Evolutionary conservation across 2,113 vertebrate species (phyloP).

Genomic region (Siniperca chuatsi): DNA sequence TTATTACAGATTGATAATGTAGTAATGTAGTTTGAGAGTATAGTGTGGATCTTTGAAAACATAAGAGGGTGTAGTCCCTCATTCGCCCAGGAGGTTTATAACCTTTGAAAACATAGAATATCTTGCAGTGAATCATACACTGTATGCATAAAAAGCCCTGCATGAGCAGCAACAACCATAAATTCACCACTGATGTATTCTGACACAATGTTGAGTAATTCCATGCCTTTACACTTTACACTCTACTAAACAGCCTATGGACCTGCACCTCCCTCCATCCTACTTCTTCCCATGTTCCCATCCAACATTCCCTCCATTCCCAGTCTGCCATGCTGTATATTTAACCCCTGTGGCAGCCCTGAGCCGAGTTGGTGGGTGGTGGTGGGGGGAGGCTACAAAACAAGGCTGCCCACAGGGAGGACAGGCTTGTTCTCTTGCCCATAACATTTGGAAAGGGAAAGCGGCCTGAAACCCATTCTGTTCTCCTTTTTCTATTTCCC

Average conservation of each 20-base stretch:
- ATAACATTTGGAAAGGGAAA: slow-evolving; percentile 14
- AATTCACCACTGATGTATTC: slow-evolving; percentile 10
- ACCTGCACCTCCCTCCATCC: slow-evolving; percentile 32
- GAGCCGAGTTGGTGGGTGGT: slow-evolving; percentile 15
- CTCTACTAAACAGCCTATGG: slow-evolving; percentile 27
- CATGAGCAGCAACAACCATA: slow-evolving; percentile 35
- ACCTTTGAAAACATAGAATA: not conserved
- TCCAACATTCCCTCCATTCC: slow-evolving; percentile 21
- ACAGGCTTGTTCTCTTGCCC: slow-evolving; percentile 42
- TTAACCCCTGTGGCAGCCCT: slow-evolving; percentile 32
- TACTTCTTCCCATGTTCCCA: not conserved
- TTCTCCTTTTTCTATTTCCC: slow-evolving; percentile 12
- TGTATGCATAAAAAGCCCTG: slow-evolving; percentile 24
- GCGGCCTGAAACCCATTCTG: slow-evolving; percentile 32
- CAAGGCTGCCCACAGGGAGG: slow-evolving; percentile 15
- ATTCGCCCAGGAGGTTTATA: too few species aligned
- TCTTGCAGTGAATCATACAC: not conserved
- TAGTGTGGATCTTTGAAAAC: not conserved
- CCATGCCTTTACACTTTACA: slow-evolving; percentile 5
- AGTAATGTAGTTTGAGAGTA: not conserved
- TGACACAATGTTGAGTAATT: slow-evolving; percentile 26
- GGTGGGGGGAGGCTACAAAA: slow-evolving; percentile 19
- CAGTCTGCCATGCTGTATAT: slow-evolving; percentile 41
- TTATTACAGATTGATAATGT: not conserved
- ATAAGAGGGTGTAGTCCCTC: too few species aligned